Base-by-base conservation (phyloP, 1,140 invertebrate genomes). In the Daktulosphaira vitifoliae region DNA sequence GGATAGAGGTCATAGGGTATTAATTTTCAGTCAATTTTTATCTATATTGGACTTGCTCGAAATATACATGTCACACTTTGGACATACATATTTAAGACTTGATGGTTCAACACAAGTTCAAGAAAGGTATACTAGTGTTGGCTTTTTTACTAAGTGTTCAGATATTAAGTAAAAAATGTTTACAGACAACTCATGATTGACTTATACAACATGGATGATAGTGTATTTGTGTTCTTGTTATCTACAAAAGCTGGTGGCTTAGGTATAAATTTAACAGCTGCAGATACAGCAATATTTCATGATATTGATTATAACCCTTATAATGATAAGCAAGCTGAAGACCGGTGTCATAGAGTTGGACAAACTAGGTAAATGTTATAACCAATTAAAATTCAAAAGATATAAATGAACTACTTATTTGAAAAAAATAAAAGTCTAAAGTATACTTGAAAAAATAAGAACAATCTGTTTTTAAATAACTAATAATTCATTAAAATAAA, bases 261-360 rank as follows among this genome's bases (percentile, higher is more conserved):
- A 37, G 93, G 93, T 25, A 94, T 97, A 68, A 97, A 96, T 79
- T 79, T 97, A 66, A 93, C 91, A 1, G 82, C 87, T 18, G 92
- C 93, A 0, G 92, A 96, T 76, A 94, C 91, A 49, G 90, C 92
- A 56, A 90, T 97, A 70, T 93, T 97, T 68, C 93, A 95, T 73
- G 93, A 97, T 73, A 91, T 93, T 38, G 92, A 96, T 76, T 96
- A 93, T 72, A 98, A 97, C 79, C 94, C 94, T 0, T 95, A 96
- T 73, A 97, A 98, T 75, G 94, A 98, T 74, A 95, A 96, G 74
- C 95, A 97, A 77, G 94, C 94, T 0, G 94, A 98, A 76, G 96
- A 98, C 78, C 81, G 95, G 53, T 96, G 92, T 77, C 95, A 98
- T 75, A 81, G 95, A 65, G 87, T 98, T 75, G 94, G 95, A 7